Evolutionary conservation across 2,113 vertebrate species (phyloP), one percentile per base, ranked within the genome.

Genomic region (Lepus timidus): DNA sequence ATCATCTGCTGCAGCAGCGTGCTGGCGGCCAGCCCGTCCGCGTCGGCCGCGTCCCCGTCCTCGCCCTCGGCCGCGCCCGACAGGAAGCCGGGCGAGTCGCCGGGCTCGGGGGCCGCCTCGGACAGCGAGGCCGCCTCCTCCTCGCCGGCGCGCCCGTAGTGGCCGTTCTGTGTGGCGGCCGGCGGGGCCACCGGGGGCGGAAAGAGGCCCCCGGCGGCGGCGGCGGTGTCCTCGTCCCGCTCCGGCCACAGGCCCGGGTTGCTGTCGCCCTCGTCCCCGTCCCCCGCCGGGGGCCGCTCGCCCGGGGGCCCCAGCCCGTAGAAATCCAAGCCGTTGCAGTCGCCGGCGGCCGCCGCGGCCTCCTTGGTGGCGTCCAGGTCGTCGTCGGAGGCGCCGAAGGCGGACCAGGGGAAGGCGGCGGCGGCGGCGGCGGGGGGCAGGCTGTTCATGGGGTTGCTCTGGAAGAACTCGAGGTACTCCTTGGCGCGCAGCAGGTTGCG

Each of bases 391-490:
- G 97, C 95, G 31, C 98, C 98, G 27, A 97, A 97, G 96, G 98
- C 98, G 39, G 98, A 97, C 98, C 98, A 99, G 1, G 97, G 97
- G 96, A 98, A 98, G 95, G 78, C 95, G 97, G 55, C 55, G 55
- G 55, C 55, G 14, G 55, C 55, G 89, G 98, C 98, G 0, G 79
- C 70, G 62, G 98, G 97, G 22, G 96, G 97, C 91, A 98, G 98
- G 97, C 98, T 98, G 12, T 99, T 99, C 97, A 98, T 98, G 84
- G 98, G 98, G 97, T 98, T 99, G 96, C 98, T 99, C 98, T 99
- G 99, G 98, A 99, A 99, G 98, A 99, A 99, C 98, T 99, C 99
- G 97, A 99, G 98, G 98, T 99, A 99, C 98, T 99, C 99, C 97
- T 98, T 99, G 98, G 99, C 99, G 91, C 99, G 99, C 92, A 99